Percentiles rank a stretch among this genome's conserved stretches.
Evolutionary conservation across 2,113 vertebrate genomes (phyloP).

Genomic region (Poeciliopsis retropinna): DNA sequence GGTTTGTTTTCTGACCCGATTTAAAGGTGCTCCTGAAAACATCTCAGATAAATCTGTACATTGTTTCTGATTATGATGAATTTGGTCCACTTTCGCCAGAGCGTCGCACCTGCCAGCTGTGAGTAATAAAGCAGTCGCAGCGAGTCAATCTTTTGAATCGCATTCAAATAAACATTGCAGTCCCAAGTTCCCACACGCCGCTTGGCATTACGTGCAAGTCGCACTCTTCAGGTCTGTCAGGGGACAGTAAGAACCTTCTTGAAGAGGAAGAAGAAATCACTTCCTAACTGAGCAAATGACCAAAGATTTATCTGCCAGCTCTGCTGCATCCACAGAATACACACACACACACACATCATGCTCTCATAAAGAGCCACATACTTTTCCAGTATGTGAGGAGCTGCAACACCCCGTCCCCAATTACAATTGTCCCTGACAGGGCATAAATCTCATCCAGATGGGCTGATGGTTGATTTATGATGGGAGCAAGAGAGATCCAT

Average conservation of each 20-base stretch:
- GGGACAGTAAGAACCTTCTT: conserved; percentile 46
- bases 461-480: conserved; percentile 74
- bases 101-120: conserved; percentile 18
- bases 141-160: conserved; percentile 62
- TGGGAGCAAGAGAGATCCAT: conserved; percentile 59
- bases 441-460: conserved; percentile 76
- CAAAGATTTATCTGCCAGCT: conserved; percentile 53
- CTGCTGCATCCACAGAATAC: conserved; percentile 8
- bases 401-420: conserved; percentile 58
- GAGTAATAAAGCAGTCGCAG: conserved; percentile 54
- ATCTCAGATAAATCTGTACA: conserved; percentile 6
- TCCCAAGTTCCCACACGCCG: conserved; percentile 30
- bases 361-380: conserved; percentile 5
- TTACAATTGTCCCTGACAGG: conserved; percentile 69
- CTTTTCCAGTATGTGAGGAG: conserved; percentile 40
- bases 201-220: conserved; percentile 53
- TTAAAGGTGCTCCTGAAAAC: neutral
- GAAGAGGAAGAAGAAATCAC: conserved; percentile 15
- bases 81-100: conserved; percentile 42
- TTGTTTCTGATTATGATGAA: conserved; percentile 35
- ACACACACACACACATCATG: conserved; percentile 9
- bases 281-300: conserved; percentile 19
- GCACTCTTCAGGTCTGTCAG: conserved; percentile 28
- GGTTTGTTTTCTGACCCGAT: neutral
- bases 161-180: conserved; percentile 69